These are phyloP conservation scores for Phenacoccus solenopsis DNA, from an alignment of 1,140 invertebrate species.

Conservation along the genomic window DNA sequence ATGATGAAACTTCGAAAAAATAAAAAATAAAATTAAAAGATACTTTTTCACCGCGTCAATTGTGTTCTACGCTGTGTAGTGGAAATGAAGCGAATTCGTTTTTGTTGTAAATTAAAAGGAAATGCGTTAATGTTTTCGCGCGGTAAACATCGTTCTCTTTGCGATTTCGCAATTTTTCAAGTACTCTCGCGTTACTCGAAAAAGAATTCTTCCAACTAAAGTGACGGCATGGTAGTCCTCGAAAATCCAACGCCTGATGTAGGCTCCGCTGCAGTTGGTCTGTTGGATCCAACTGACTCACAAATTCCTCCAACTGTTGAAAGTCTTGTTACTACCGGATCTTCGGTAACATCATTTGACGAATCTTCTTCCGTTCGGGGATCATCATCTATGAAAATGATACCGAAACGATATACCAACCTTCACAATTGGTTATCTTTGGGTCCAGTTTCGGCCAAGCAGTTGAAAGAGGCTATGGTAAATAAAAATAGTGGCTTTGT, in stretches of 20 bases:
- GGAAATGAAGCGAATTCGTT: no score
- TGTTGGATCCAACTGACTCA: constrained; percentile 23
- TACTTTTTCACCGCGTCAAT: no score
- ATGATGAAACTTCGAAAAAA: no score
- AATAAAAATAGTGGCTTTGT: no score
- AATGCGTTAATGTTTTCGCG: no score
- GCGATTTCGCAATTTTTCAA: no score
- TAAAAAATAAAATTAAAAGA: no score
- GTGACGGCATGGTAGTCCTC: constrained; percentile 58
- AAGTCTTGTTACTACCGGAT: constrained; percentile 13
- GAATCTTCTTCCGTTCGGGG: constrained; percentile 14
- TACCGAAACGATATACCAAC: constrained; percentile 76
- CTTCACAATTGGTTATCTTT: constrained; percentile 68
- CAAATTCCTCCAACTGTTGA: constrained; percentile 21
- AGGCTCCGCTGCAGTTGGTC: constrained; percentile 38
- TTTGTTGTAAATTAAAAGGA: no score
- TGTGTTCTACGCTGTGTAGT: no score
- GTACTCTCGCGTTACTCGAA: no score
- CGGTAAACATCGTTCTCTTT: no score
- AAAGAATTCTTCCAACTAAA: no score
- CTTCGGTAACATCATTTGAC: constrained; percentile 21
- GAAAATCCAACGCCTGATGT: constrained; percentile 44
- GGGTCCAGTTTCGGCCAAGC: constrained; percentile 48
- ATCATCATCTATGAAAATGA: constrained; percentile 56
- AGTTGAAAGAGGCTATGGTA: constrained; percentile 46